These are phyloP conservation scores for Episyrphus balteatus DNA, from an alignment of 1,140 invertebrate genomes.

Conservation along the genomic window DNA sequence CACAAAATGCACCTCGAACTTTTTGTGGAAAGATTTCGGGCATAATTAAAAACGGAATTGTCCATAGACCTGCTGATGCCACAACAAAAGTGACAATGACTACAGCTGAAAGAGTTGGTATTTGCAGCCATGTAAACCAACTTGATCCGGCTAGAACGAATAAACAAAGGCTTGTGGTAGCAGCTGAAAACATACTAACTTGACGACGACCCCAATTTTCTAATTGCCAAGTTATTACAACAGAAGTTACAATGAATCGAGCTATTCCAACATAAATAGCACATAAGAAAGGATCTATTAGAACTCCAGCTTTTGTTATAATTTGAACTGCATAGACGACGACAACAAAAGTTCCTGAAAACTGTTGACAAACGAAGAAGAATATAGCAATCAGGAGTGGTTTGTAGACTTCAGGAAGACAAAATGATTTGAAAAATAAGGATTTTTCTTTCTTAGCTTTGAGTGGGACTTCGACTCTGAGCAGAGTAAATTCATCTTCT, in stretches of 20 bases:
- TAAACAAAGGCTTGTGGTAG: constrained; percentile 50
- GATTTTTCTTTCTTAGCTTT: constrained; percentile 23
- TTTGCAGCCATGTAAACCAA: constrained; percentile 17
- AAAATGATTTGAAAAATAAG: constrained; percentile 19
- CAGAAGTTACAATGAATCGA: constrained; percentile 41
- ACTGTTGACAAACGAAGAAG: constrained; percentile 69
- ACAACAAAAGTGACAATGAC: constrained; percentile 46
- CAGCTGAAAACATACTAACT: constrained; percentile 47
- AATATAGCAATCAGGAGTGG: constrained; percentile 52
- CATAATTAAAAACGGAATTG: constrained; percentile 61
- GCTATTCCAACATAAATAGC: constrained; percentile 47
- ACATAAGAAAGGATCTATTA: constrained; percentile 44
- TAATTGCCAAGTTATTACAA: constrained; percentile 42
- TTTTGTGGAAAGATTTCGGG: constrained; percentile 61
- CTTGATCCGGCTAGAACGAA: constrained; percentile 36
- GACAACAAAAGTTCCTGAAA: constrained; percentile 62
- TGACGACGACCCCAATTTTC: constrained; percentile 46
- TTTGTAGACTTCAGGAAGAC: constrained; percentile 42
- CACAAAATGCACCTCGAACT: constrained; percentile 54
- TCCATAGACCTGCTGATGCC: constrained; percentile 50
- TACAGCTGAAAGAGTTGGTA: constrained; percentile 37
- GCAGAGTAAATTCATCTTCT: constrained; percentile 26
- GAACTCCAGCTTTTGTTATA: constrained; percentile 44
- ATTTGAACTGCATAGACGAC: constrained; percentile 65
- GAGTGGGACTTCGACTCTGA: constrained; percentile 19